Conservation (phyloP, 2,888 invertebrate genomes). For the Eupithecia exiguata region DNA sequence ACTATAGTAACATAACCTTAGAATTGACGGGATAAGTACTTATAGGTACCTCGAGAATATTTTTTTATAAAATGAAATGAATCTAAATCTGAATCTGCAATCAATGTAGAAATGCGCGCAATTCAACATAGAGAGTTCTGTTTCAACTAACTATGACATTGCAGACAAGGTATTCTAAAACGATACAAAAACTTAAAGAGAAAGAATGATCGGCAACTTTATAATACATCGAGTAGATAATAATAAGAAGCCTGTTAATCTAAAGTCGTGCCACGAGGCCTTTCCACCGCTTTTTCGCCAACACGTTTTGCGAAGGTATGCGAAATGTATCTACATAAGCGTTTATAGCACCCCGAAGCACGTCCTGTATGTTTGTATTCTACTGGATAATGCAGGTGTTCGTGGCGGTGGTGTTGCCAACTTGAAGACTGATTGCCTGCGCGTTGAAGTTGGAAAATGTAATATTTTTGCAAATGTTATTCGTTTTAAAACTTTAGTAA, state of each 20-base stretch:
- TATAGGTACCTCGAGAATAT: no score
- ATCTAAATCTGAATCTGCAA: no score
- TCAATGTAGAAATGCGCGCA: no score
- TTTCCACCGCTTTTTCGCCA: neutral
- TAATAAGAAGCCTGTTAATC: neutral
- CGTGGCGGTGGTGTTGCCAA: slow-evolving; percentile 13
- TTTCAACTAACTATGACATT: no score
- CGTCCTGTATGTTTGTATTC: slow-evolving; percentile 4
- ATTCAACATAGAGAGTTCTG: no score
- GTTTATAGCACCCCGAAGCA: slow-evolving; percentile 18
- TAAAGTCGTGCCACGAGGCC: neutral
- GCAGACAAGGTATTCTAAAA: neutral
- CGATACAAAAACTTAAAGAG: neutral
- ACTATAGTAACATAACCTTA: no score
- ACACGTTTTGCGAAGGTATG: slow-evolving; percentile 10
- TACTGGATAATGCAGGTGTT: slow-evolving; percentile 21
- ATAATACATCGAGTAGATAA: neutral
- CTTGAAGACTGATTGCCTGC: slow-evolving; percentile 28
- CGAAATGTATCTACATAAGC: neutral
- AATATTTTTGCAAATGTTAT: neutral
- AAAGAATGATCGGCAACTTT: neutral
- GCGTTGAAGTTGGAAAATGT: slow-evolving; percentile 15
- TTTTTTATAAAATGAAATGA: no score
- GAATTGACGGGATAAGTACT: no score
- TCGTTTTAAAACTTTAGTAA: neutral